Evolutionary conservation across 2,797 vertebrate genomes (phyloP).

Genomic region (Poecile montanus): DNA sequence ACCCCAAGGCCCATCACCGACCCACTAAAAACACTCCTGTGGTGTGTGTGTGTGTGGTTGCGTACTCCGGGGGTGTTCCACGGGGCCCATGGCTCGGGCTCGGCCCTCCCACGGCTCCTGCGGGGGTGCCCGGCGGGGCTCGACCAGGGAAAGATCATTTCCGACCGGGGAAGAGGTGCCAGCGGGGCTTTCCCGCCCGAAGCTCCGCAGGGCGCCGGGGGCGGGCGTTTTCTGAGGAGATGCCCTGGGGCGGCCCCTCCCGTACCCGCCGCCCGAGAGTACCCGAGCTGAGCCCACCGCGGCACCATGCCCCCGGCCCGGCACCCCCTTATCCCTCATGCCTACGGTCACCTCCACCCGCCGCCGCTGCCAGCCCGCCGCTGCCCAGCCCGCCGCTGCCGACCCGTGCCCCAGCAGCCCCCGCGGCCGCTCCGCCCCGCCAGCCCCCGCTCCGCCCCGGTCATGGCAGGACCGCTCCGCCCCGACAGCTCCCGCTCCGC

Average conservation of each 20-base stretch:
- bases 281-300: neutral
- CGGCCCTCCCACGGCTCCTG: neutral
- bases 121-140: neutral
- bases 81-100: neutral
- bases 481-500: too few relatives aligned
- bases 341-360: neutral
- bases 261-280: neutral
- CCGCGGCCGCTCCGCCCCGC: neutral
- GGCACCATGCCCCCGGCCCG: neutral
- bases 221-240: neutral
- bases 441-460: neutral
- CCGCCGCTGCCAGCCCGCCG: too few relatives aligned
- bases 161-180: neutral
- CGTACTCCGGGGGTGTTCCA: too few relatives aligned
- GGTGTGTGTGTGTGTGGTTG: too few relatives aligned
- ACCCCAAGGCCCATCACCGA: neutral
- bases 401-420: neutral
- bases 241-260: neutral
- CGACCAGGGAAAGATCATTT: neutral
- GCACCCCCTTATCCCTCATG: accelerated
- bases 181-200: neutral
- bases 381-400: too few relatives aligned
- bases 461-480: neutral
- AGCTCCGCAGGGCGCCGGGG: neutral
- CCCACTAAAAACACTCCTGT: neutral